These are phyloP conservation scores for Anabacerthia variegaticeps DNA, from an alignment of 2,797 vertebrate genomes.

Conservation along the genomic window DNA sequence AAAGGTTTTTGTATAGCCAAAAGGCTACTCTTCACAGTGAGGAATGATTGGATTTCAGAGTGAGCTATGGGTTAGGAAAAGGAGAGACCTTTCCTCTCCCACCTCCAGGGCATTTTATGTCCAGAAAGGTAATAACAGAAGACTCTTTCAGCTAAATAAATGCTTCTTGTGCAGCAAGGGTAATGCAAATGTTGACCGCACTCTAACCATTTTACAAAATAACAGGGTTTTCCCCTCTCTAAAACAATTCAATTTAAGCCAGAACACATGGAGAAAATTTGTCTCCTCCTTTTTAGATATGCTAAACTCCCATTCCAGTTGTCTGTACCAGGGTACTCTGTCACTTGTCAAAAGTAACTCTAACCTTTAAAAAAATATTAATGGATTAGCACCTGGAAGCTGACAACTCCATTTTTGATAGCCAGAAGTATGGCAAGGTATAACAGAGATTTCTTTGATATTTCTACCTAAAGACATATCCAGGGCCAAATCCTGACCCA, in stretches of 20 bases:
- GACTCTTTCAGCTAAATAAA: slow-evolving; percentile 56
- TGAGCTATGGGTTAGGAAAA: slow-evolving; percentile 40
- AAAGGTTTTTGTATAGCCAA: slow-evolving; percentile 63
- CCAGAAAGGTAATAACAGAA: slow-evolving; percentile 58
- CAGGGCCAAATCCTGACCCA: slow-evolving; percentile 13
- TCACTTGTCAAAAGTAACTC: slow-evolving; percentile 35
- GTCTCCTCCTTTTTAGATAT: not conserved
- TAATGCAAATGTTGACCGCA: not conserved
- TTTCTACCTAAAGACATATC: slow-evolving; percentile 26
- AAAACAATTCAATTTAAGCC: not conserved
- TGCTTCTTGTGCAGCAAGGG: not conserved
- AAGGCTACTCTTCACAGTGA: slow-evolving; percentile 50
- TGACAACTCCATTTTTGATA: slow-evolving; percentile 56
- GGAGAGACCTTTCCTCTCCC: slow-evolving; percentile 41
- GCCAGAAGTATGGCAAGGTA: not conserved
- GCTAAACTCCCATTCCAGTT: not conserved
- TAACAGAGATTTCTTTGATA: slow-evolving; percentile 12
- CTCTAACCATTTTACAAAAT: not conserved
- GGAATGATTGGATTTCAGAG: slow-evolving; percentile 63
- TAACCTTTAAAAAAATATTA: slow-evolving; percentile 42
- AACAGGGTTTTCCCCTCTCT: not conserved
- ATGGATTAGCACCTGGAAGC: slow-evolving; percentile 50
- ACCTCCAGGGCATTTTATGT: slow-evolving; percentile 17
- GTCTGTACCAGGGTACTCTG: not conserved
- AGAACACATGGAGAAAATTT: not conserved